phyloP scores from a whole-genome alignment of 1,140 invertebrate genomes.

The Papilio polytes region DNA sequence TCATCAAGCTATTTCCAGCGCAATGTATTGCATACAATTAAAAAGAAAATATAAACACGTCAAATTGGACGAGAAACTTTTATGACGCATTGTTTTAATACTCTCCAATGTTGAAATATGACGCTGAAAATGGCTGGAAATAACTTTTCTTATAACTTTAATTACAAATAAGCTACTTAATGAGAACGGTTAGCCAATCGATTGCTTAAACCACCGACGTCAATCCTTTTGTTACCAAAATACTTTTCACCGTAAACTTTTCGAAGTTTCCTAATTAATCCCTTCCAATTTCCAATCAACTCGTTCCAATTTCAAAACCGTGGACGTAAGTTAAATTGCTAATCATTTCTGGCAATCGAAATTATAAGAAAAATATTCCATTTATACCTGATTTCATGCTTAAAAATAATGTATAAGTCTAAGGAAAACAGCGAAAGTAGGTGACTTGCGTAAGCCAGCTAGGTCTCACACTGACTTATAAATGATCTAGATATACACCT shows the following conservation, averaged over 20 bases:
- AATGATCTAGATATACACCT: constrained; percentile 2
- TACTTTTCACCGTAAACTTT: not conserved
- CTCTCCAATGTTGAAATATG: not conserved
- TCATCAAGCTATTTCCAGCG: too few species aligned
- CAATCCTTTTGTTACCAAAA: not conserved
- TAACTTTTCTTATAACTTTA: too few species aligned
- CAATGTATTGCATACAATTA: too few species aligned
- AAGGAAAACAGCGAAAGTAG: constrained; percentile 21
- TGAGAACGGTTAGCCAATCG: not conserved
- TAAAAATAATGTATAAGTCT: not conserved
- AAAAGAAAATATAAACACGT: not conserved
- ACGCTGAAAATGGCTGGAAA: not conserved
- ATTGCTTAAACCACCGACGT: not conserved
- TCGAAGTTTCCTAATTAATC: not conserved
- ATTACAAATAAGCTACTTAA: not conserved
- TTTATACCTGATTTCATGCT: not conserved
- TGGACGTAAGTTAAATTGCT: not conserved
- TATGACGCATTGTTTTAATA: not conserved
- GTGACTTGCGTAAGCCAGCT: not conserved
- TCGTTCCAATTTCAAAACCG: not conserved
- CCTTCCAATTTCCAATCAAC: not conserved
- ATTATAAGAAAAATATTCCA: too few species aligned
- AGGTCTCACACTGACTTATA: not conserved
- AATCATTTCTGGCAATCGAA: too few species aligned
- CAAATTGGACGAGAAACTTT: not conserved